Base-by-base conservation (phyloP, 2,888 invertebrate species). In the Acanthacorydalis orientalis region DNA sequence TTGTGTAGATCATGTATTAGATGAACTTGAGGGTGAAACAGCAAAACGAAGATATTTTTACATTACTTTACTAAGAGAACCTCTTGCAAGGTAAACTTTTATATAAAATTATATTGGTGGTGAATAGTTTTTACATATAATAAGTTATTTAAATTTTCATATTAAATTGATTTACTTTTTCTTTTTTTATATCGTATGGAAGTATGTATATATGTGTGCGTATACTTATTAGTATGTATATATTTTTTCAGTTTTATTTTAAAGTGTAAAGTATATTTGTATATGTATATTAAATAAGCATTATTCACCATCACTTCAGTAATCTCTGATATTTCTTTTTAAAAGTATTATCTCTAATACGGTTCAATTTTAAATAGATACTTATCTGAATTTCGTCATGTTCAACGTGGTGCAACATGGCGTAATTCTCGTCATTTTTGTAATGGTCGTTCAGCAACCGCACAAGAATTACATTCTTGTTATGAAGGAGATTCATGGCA, bases 351-450 rank as follows among this genome's bases (percentile, higher is more conserved):
- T 31, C 16, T 47, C 42, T 39, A 48, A 23, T 23, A 4, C 23
- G 2, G 23, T 23, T 23, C 6, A 23, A 23, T 23, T 23, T n/a
- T 37, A 37, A 48, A 16, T 58, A 72, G 90, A 57, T 98, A 92
- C 69, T 72, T 98, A 59, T 95, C 95, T 49, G 98, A 98, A 68
- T 98, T 89, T 68, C 78, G 91, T 40, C 98, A 98, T 68, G 96
- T 97, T 43, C 87, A 90, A 61, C 77, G 97, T 31, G 95, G 96
- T 34, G 95, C 93, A 50, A 95, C 95, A 37, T 96, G 96, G 96
- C 87, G 87, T 63, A 87, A 85, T 35, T 78, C 81, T 12, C 67
- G 80, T 1, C 82, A 82, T 60, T 80, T 76, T 75, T 83, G 82
- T 57, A 73, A 78, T 57, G 81, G 83, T 7, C 75, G 84, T 35